Evolutionary conservation across 2,888 invertebrate species (phyloP).

Genomic region (Phanerotoma sp.): DNA sequence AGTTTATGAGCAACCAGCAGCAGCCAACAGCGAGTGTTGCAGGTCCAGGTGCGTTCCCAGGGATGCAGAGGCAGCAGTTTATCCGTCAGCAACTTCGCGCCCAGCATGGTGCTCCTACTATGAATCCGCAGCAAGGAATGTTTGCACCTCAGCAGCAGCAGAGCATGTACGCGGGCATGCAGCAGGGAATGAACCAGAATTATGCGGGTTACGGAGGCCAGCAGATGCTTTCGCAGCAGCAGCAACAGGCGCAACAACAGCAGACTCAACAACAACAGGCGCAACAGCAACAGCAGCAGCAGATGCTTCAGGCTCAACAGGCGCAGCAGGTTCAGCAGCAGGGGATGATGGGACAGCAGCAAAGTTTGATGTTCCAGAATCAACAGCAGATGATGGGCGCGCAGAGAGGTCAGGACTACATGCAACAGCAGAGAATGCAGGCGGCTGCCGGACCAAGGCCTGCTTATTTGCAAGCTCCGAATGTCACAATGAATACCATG

Average conservation of each 20-base stretch:
- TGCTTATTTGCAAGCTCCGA: constrained; percentile 77
- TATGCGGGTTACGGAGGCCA: constrained; percentile 65
- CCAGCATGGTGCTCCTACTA: constrained; percentile 55
- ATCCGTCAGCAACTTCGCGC: constrained; percentile 55
- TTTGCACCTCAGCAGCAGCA: constrained; percentile 61
- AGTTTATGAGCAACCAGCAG: constrained; percentile 56
- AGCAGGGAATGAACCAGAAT: constrained; percentile 63
- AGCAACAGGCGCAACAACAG: constrained; percentile 44
- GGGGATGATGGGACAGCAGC: constrained; percentile 51
- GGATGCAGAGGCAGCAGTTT: constrained; percentile 57
- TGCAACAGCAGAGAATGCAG: constrained; percentile 64
- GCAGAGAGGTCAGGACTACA: constrained; percentile 61
- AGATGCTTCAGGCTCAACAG: constrained; percentile 52
- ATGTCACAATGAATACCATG: constrained; percentile 82
- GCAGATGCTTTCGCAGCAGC: constrained; percentile 54
- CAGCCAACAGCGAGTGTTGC: constrained; percentile 49
- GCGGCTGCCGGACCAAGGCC: constrained; percentile 60
- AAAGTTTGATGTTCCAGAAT: constrained; percentile 53
- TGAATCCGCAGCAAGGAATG: constrained; percentile 57
- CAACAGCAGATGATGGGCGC: constrained; percentile 66
- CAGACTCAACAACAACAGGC: constrained; percentile 59
- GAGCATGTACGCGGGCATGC: constrained; percentile 61
- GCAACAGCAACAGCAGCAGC: constrained; percentile 54
- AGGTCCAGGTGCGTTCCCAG: constrained; percentile 52
- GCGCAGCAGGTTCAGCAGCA: constrained; percentile 54